Evolutionary conservation across 1,140 invertebrate genomes (phyloP), one percentile per base, ranked within the genome.

Genomic region (Philotrypesis tridentata): DNA sequence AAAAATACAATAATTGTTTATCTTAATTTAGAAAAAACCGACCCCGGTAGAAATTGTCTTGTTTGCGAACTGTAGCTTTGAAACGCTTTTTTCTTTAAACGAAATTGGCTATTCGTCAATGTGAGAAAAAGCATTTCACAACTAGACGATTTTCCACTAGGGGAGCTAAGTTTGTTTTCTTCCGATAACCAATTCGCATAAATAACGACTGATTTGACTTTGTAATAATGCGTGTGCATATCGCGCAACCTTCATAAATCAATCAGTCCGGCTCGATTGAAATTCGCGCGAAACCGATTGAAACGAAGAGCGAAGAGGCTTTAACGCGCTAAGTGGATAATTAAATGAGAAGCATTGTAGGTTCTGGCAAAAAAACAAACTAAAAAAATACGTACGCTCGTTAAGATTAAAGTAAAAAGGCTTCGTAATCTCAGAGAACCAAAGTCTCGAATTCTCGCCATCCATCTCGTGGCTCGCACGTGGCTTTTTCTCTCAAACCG

Each of bases 371-470:
- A 8, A 65, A 33, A 70, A 40, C 9, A 72, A 43, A 63, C 40
- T 9, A 33, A 63, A 73, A 63, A 73, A 73, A 82, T 83, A 83
- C 82, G 76, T 83, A 83, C 82, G 70, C 55, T 79, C 5, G 23
- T 79, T 33, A 55, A 83, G n/a, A 48, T 79, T 65, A 74, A 82
- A 78, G 71, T 79, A 27, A 79, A 83, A 83, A 60, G 82, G 82
- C 76, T 37, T 79, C 23, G 61, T 68, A n/a, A 83, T 55, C 70
- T 79, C 76, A n/a, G 82, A 75, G 63, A 83, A 83, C 82, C 80
- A 82, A 37, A 73, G 78, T 17, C 37, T 68, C 48, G 67, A n/a
- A 23, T 73, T 78, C 33, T 73, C 68, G 27, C 37, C 74, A 17
- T 82, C 81, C 81, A 82, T 82, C 55, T 71, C 81, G 31, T n/a